Evolutionary conservation across 2,797 vertebrate genomes (phyloP), one percentile per base, ranked within the genome.

Genomic region (Sardinella longiceps): DNA sequence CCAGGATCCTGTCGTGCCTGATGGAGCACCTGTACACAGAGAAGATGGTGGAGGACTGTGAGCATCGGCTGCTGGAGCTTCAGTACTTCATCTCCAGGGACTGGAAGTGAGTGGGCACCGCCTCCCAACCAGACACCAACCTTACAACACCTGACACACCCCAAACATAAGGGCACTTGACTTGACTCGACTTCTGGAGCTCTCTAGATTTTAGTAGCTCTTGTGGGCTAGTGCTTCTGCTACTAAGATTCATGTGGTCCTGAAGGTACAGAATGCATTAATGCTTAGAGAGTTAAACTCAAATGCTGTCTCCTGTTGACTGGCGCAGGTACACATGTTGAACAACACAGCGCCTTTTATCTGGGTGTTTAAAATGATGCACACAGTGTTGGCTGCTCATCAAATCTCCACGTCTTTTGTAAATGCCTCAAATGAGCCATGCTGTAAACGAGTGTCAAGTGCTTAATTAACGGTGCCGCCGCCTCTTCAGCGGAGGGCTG

Each of bases 1-100:
- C 39, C 86, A 98, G 97, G 97, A 97, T 98, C 90, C 95, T 98
- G 25, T 99, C 97, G 0, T 98, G 97, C 86, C 95, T 99, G 43
- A 97, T 99, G 98, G 97, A 99, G 88, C 97, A 98, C 80, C 91
- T 97, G 39, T 97, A 97, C 85, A 97, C 96, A 0, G 95, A 96
- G 86, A 96, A 96, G 90, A 96, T 97, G 95, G 97, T 97, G 2
- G 96, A 97, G 87, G 96, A 97, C 28, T 97, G 97, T 91, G 96
- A 97, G 50, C 96, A 96, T 10, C 91, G 96, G 18, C 94, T 97
- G 3, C 87, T 97, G 87, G 97, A 97, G 89, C 95, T 97, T 14
- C 97, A 97, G 33, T 97, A 97, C 92, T 97, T 97, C 85, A 97
- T 97, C 84, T 97, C 97, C 45, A 95, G 97, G 82, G 97, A 97